Evolutionary conservation across 2,888 invertebrate genomes (phyloP), one percentile per base, ranked within the genome.

Genomic region (Cetonia aurata): DNA sequence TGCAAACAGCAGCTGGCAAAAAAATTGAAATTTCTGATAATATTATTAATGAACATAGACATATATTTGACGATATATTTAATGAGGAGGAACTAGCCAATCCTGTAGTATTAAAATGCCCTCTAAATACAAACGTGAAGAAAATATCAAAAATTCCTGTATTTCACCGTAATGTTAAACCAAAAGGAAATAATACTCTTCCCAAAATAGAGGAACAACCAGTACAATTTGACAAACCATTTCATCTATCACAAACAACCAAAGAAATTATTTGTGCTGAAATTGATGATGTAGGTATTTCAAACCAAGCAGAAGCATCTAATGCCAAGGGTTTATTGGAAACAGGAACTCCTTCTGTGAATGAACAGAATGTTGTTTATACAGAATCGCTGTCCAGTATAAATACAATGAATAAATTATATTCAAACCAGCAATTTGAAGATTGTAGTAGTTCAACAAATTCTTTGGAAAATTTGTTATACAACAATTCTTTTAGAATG

Each of bases 1-100:
- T 85, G 71, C 77, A 80, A 77, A 85, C 83, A 12, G 83, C 84
- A 13, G 82, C 76, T 74, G 84, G 85, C 75, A 78, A 79, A 81
- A 78, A 80, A 77, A 77, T 84, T 79, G 71, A 25, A 25, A 25
- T 25, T 25, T 25, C 25, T 1, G 25, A 25, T 3, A 25, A 4
- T 4, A 25, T 25, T 25, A 60, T 80, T 44, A 77, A 79, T 25
- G 83, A 80, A 75, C 84, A 83, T 53, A 83, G 75, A 71, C 78
- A 79, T 19, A 73, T 86, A 13, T 85, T 86, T 72, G 75, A 80
- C 65, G 80, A 83, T 71, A 77, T 83, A 17, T 71, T 79, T 10
- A 67, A 52, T 48, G 37, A 17, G 1, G 44, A 62, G 17, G 59
- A 70, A 12, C 8, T 41, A 9, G 9, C 56, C 15, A 56, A 62